A percentile compares a stretch with the other conserved stretches of the same genome.
Evolutionary conservation across 2,797 vertebrate species (phyloP).

Genomic region (Euthynnus affinis): DNA sequence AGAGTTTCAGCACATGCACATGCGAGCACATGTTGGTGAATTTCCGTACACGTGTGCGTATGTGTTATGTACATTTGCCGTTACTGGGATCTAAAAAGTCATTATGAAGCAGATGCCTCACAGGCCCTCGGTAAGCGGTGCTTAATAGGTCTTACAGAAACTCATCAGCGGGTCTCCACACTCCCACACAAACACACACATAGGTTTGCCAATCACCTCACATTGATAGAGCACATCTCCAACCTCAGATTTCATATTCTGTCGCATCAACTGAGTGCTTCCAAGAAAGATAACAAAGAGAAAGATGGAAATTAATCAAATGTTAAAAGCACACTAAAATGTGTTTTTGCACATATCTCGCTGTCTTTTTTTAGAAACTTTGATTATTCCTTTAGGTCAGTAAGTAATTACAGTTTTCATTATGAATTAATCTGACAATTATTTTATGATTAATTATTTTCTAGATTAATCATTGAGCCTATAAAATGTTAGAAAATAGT

Average conservation of each 20-base stretch:
- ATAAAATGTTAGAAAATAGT: constrained; percentile 18
- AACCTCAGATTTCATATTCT: constrained; percentile 36
- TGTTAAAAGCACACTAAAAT: not conserved
- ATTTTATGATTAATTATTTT: constrained; percentile 19
- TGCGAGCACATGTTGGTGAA: constrained; percentile 1
- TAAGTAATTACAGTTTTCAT: constrained; percentile 30
- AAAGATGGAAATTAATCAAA: not conserved
- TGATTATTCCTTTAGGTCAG: constrained; percentile 23
- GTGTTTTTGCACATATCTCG: constrained; percentile 6
- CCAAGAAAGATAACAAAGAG: constrained; percentile 1
- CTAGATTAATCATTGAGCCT: constrained; percentile 12
- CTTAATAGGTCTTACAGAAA: constrained; percentile 67
- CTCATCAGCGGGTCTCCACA: constrained; percentile 62
- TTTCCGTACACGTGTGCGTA: not conserved
- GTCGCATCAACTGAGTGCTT: not conserved
- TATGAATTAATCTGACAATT: constrained; percentile 31
- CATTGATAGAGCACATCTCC: constrained; percentile 29
- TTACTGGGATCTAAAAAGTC: constrained; percentile 51
- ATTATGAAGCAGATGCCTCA: constrained; percentile 65
- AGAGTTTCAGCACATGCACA: not conserved
- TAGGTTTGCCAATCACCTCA: constrained; percentile 40
- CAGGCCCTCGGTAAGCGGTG: constrained; percentile 47
- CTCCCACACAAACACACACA: constrained; percentile 50
- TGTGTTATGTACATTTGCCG: constrained; percentile 50
- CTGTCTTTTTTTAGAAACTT: not conserved